phyloP scores from a whole-genome alignment of 2,797 vertebrate genomes.

The Rhinichthys osculus region DNA sequence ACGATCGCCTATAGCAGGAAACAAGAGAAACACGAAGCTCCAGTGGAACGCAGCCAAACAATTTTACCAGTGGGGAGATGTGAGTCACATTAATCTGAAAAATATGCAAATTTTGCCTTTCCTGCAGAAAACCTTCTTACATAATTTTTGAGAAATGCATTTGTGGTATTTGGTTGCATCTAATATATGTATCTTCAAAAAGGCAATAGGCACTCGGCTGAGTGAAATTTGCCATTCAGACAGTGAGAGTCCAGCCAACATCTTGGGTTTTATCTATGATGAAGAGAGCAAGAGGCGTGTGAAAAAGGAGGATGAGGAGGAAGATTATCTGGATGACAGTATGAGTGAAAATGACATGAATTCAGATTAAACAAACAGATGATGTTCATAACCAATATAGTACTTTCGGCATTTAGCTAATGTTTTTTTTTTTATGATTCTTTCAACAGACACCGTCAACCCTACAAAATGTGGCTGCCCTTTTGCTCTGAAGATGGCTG shows the following conservation, averaged over 20 bases:
- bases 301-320: slow-evolving; percentile 97
- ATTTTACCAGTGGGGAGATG: slow-evolving; percentile 99
- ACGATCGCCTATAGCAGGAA: slow-evolving; percentile 92
- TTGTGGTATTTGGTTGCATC: neutral
- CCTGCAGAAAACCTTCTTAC: neutral
- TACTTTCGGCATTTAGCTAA: neutral
- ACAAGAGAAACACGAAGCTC: slow-evolving; percentile 97
- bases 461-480: slow-evolving; percentile 98
- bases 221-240: slow-evolving; percentile 95
- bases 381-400: neutral
- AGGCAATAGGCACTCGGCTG: slow-evolving; percentile 94
- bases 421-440: neutral
- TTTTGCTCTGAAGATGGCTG: slow-evolving; percentile 98
- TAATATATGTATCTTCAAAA: slow-evolving; percentile 46
- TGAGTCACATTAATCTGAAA: slow-evolving; percentile 73
- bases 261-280: slow-evolving; percentile 95
- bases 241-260: slow-evolving; percentile 96
- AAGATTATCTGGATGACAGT: slow-evolving; percentile 99
- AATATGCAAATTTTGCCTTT: neutral
- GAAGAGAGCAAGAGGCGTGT: slow-evolving; percentile 96
- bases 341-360: slow-evolving; percentile 71
- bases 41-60: slow-evolving; percentile 98
- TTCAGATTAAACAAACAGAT: neutral
- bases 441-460: slow-evolving; percentile 91
- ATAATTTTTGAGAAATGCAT: neutral